phyloP scores from a whole-genome alignment of 2,888 invertebrate species.

The Heliconius charithonia region DNA sequence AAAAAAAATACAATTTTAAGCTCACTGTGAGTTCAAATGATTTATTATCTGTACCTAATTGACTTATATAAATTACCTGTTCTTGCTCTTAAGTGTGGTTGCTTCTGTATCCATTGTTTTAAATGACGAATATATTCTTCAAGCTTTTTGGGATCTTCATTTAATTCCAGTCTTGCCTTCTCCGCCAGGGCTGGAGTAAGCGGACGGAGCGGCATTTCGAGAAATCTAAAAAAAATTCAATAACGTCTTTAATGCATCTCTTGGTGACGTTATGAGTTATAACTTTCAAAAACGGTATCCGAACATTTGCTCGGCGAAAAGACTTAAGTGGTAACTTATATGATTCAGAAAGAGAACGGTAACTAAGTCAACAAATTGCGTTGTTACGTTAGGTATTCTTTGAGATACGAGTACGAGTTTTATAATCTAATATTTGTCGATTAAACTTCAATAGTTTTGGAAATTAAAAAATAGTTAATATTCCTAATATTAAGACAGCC shows the following conservation, averaged over 20 bases:
- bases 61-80: conserved; percentile 56
- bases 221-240: conserved; percentile 10
- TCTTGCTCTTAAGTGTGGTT: conserved; percentile 79
- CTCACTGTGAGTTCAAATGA: not conserved
- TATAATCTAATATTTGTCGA: not conserved
- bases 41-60: not conserved
- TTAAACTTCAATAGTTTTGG: not conserved
- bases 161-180: conserved; percentile 78
- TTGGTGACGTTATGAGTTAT: not conserved
- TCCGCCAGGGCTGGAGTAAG: conserved; percentile 63
- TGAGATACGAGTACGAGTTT: not conserved
- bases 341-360: conserved; percentile 6
- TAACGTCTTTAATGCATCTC: not conserved
- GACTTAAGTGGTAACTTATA: not conserved
- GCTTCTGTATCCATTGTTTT: conserved; percentile 83
- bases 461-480: not conserved
- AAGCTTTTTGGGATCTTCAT: conserved; percentile 79
- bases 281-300: conserved; percentile 19
- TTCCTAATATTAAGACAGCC: not conserved
- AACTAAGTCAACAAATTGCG: not conserved
- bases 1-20: not conserved
- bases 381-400: not conserved
- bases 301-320: not conserved
- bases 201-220: conserved; percentile 61
- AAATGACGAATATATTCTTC: conserved; percentile 77